Percentiles rank a stretch among this genome's conserved stretches.
phyloP scores from a whole-genome alignment of 2,113 vertebrate species.

The Callopanchax toddi region DNA sequence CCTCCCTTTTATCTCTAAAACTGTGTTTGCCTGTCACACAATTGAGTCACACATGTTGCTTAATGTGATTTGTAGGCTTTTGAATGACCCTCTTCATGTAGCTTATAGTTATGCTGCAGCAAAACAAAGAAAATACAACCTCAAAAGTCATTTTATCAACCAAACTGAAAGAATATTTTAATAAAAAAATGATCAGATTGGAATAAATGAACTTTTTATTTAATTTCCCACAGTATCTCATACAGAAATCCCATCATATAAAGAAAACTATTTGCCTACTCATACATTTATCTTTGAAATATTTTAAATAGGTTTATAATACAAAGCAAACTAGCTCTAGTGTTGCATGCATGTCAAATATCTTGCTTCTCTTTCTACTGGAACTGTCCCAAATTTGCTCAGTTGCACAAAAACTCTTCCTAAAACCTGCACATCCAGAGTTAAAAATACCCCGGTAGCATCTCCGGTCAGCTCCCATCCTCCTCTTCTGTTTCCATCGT shows the following conservation, averaged over 20 bases:
- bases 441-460: constrained; percentile 10
- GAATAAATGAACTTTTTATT: background rate
- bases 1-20: constrained; percentile 57
- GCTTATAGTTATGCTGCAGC: constrained; percentile 11
- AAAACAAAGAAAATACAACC: constrained; percentile 8
- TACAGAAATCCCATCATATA: background rate
- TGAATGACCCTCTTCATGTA: background rate
- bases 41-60: constrained; percentile 32
- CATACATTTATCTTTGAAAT: background rate
- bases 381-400: background rate
- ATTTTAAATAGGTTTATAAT: background rate
- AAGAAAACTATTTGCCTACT: background rate
- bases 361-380: background rate
- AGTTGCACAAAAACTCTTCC: background rate
- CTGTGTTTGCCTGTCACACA: constrained; percentile 54
- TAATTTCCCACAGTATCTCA: background rate
- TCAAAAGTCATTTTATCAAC: no score
- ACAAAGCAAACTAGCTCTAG: background rate
- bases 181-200: no score
- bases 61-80: constrained; percentile 21
- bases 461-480: constrained; percentile 10
- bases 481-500: constrained; percentile 18
- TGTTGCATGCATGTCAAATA: background rate
- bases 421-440: background rate
- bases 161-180: no score